Base-by-base conservation (phyloP, 2,888 invertebrate species). In the Bedellia somnulentella region DNA sequence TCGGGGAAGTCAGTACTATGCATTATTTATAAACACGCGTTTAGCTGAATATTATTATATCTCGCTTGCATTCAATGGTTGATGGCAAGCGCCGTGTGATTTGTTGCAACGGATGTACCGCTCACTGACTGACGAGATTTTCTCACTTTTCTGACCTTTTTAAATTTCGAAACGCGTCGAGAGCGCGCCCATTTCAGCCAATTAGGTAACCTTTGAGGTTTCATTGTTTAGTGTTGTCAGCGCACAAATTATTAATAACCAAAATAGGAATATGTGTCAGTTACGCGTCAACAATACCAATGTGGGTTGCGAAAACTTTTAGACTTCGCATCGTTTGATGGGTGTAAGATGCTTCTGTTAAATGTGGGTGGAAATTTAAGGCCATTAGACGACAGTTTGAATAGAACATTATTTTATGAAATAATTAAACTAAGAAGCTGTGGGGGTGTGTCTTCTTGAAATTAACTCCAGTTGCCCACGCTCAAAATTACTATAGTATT, bases 291-390 rank as follows among this genome's bases (percentile, higher is more conserved):
- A 37, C 49, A 42, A 31, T 21, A 27, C 8, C 42, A 34, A 51
- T 49, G 57, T 58, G 49, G 57, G 57, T 59, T 63, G 58, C 57
- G 11, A 48, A 54, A 63, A 58, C 42, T 45, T 57, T 46, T 49
- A 57, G 55, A 53, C 24, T 26, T 11, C 8, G 29, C 37, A 57
- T 57, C 52, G 50, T 47, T 34, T 57, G 63, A 64, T 67, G 66
- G 61, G 52, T 58, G 45, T 44, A 10, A 24, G 18, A 15, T 22
- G 45, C 45, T 51, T 52, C 49, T 49, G 52, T n/a, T n/a, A n/a
- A n/a, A 48, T 47, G 70, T 73, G 64, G 71, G 71, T 44, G 48
- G 60, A 49, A 51, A 59, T 55, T 56, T 63, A 60, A 71, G 70
- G 67, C 49, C 58, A 18, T 15, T 37, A 49, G 46, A 54, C 58